phyloP scores from a whole-genome alignment of 2,888 invertebrate genomes.

The Elysia crispata region DNA sequence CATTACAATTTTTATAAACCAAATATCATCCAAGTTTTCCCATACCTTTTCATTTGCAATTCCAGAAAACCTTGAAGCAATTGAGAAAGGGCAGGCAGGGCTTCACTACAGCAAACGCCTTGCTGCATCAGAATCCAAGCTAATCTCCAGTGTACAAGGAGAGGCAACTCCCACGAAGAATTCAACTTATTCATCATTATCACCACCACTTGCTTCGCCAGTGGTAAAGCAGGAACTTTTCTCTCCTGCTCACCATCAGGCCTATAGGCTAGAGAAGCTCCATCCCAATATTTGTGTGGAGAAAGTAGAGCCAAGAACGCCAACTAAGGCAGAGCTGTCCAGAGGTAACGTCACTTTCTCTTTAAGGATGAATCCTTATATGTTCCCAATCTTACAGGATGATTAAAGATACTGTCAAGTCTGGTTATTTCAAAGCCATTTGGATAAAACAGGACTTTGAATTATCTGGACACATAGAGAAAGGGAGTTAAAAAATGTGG shows the following conservation, averaged over 20 bases:
- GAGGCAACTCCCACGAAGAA: constrained; percentile 45
- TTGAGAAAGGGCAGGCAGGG: constrained; percentile 72
- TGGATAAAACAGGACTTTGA: too few species aligned
- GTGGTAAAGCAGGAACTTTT: not conserved
- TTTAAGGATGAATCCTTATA: too few species aligned
- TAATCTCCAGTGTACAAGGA: constrained; percentile 44
- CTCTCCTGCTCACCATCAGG: too few species aligned
- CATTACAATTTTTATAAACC: too few species aligned
- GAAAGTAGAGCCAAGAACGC: constrained; percentile 1
- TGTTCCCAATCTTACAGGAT: too few species aligned
- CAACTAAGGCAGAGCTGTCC: constrained; percentile 2
- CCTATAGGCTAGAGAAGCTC: constrained; percentile 35
- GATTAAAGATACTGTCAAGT: too few species aligned
- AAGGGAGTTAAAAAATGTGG: too few species aligned
- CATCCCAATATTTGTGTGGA: constrained; percentile 29
- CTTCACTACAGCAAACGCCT: constrained; percentile 38
- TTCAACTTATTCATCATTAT: constrained; percentile 26
- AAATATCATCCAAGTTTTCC: too few species aligned
- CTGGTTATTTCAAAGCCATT: too few species aligned
- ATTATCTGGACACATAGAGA: too few species aligned
- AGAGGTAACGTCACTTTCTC: not conserved
- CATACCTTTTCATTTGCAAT: not conserved
- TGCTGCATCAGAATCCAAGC: constrained; percentile 37
- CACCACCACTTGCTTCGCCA: constrained; percentile 17
- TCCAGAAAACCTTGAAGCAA: constrained; percentile 71